Percentiles rank a stretch among this genome's conserved stretches.
These are phyloP conservation scores for Orchestia grillus DNA, from an alignment of 1,140 invertebrate species.

Conservation along the genomic window DNA sequence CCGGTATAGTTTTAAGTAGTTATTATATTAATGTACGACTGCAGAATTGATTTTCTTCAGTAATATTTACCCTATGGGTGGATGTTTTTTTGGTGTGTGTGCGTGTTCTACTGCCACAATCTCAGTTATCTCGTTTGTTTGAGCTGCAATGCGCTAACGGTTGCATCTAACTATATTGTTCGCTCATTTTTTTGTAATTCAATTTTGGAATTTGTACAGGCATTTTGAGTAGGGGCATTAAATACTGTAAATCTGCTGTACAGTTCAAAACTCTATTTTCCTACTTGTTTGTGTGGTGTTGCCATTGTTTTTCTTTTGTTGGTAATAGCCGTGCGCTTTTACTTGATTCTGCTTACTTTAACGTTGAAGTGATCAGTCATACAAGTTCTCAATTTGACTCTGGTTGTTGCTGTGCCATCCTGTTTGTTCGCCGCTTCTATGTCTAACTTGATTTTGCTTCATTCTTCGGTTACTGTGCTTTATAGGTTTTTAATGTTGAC, in stretches of 20 bases:
- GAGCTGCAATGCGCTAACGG: slow-evolving; percentile 65
- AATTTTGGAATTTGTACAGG: slow-evolving; percentile 63
- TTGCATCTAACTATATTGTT: slow-evolving; percentile 64
- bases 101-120: slow-evolving; percentile 60
- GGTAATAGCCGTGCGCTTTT: background rate
- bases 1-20: slow-evolving; percentile 53
- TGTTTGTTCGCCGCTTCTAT: slow-evolving; percentile 55
- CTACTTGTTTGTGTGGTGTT: slow-evolving; percentile 66
- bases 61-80: slow-evolving; percentile 47
- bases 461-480: slow-evolving; percentile 31
- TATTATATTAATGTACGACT: slow-evolving; percentile 44
- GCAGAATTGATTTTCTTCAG: slow-evolving; percentile 46
- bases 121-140: slow-evolving; percentile 65
- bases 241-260: slow-evolving; percentile 61
- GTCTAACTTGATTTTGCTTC: slow-evolving; percentile 62
- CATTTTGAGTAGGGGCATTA: slow-evolving; percentile 52
- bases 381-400: background rate
- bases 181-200: slow-evolving; percentile 67
- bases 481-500: background rate
- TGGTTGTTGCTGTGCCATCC: slow-evolving; percentile 44
- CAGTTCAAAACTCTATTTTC: slow-evolving; percentile 68
- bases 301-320: slow-evolving; percentile 48
- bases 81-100: slow-evolving; percentile 64
- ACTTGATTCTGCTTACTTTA: slow-evolving; percentile 38
- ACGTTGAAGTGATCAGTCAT: background rate